Conservation (phyloP, 2,113 vertebrate genomes). For the Zapornia atra region DNA sequence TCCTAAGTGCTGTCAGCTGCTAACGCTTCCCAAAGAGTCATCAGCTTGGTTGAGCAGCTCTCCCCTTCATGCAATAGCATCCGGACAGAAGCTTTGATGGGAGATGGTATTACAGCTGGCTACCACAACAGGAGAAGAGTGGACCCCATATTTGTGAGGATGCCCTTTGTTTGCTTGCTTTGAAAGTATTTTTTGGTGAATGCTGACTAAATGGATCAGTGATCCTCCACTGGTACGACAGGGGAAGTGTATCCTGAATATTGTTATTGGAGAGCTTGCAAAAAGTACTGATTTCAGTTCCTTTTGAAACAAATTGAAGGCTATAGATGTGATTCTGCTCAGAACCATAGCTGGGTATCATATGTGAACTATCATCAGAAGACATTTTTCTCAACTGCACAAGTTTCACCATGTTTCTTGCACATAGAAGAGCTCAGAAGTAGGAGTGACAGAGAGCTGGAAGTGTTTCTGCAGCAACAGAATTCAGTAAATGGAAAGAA, state of each 20-base stretch:
- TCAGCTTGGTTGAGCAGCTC: not conserved
- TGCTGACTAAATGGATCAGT: not conserved
- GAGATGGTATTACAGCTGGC: not conserved
- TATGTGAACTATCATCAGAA: not conserved
- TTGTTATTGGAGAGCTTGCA: not conserved
- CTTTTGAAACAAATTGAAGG: not conserved
- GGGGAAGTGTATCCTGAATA: not conserved
- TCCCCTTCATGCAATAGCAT: not conserved
- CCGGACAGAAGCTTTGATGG: not conserved
- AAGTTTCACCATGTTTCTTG: not conserved
- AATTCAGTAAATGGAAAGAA: not conserved
- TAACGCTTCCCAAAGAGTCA: not conserved
- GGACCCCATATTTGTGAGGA: not conserved
- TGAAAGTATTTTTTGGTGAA: not conserved
- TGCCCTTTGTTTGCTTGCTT: not conserved
- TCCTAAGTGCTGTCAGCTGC: not conserved
- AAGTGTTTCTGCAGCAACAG: not conserved
- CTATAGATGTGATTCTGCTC: not conserved
- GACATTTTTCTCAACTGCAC: not conserved
- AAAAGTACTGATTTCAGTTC: not conserved
- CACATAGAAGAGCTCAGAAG: not conserved
- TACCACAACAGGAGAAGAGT: not conserved
- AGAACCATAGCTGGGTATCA: not conserved
- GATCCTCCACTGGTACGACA: not conserved
- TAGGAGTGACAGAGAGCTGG: not conserved